Base-by-base conservation (phyloP, 2,888 invertebrate genomes). In the Mayetiola destructor region DNA sequence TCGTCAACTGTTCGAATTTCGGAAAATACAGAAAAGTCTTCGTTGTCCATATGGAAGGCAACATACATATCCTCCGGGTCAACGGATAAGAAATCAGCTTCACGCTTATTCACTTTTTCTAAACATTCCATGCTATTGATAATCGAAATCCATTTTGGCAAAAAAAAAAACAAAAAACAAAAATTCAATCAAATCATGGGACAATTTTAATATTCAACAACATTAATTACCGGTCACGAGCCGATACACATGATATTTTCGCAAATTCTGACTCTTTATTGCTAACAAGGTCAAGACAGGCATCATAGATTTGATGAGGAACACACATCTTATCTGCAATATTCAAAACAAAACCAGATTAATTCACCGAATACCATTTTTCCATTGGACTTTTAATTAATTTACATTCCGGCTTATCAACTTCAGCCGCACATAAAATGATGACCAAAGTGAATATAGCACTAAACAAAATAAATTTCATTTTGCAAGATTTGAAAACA, bases 51-150 rank as follows among this genome's bases (percentile, higher is more conserved):
- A 62, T 82, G 82, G 42, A 81, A 77, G 1, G 88, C 89, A 42
- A 91, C 80, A 68, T 89, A 91, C 80, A 90, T 87, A 65, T 90
- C 89, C 65, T 90, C 90, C 3, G 92, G 88, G 66, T 91, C 90
- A 2, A 85, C 82, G 8, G 84, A 82, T 27, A 85, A 80, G 58
- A 91, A 78, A 68, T 93, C 92, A 0, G 90, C 91, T 65, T 83
- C 79, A 23, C 84, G 79, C 62, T 80, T 77, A 61, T 85, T 82
- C 9, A 93, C 82, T 68, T 80, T 79, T 59, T 80, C 77, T 64
- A 91, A 77, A 66, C 92, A 93, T 59, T 85, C 83, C 67, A 84
- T 76, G 64, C 85, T 82, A 35, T 30, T 35, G 29, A 35, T 30
- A 14, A 16, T 10, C 21, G 54, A 53, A 56, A 18, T 21, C 54